phyloP scores from a whole-genome alignment of 1,140 invertebrate species.

The Drosophila triauraria region DNA sequence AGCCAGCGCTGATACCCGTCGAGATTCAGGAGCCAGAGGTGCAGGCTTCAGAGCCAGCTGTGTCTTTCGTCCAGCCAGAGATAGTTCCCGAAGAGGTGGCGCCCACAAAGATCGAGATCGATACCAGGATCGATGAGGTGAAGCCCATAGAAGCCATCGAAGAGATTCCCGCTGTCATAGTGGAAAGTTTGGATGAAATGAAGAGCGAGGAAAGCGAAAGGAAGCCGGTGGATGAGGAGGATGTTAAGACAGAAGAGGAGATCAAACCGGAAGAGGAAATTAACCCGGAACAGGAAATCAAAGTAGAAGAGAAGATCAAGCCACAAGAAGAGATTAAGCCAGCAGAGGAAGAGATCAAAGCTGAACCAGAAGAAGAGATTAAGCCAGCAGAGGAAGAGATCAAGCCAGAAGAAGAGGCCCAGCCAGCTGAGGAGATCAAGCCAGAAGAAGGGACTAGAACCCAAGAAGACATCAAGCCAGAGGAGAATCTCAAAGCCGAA shows the following conservation, averaged over 20 bases:
- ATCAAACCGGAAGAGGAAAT: conserved; percentile 3
- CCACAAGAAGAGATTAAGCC: conserved; percentile 23
- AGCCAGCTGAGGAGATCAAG: conserved; percentile 4
- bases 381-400: not conserved
- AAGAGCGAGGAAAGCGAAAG: conserved; percentile 29
- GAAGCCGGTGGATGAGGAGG: not conserved
- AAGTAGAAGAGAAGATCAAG: not conserved
- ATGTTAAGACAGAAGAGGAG: not conserved
- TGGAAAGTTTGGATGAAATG: conserved; percentile 54
- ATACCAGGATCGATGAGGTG: conserved; percentile 24
- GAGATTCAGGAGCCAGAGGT: conserved; percentile 45
- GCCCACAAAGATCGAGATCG: conserved; percentile 11
- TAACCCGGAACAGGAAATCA: not conserved
- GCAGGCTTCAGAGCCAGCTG: conserved; percentile 59
- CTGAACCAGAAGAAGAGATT: not conserved
- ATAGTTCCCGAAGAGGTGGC: conserved; percentile 1
- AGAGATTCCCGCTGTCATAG: conserved; percentile 67
- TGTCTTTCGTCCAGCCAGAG: conserved; percentile 44
- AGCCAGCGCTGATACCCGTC: conserved; percentile 7
- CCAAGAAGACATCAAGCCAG: not conserved
- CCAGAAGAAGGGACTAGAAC: not conserved
- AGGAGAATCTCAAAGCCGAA: not conserved
- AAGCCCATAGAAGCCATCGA: conserved; percentile 67
- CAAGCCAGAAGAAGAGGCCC: conserved; percentile 7
- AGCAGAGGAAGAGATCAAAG: not conserved